Evolutionary conservation across 1,140 invertebrate genomes (phyloP), one percentile per base, ranked within the genome.

Genomic region (Centruroides vittatus): DNA sequence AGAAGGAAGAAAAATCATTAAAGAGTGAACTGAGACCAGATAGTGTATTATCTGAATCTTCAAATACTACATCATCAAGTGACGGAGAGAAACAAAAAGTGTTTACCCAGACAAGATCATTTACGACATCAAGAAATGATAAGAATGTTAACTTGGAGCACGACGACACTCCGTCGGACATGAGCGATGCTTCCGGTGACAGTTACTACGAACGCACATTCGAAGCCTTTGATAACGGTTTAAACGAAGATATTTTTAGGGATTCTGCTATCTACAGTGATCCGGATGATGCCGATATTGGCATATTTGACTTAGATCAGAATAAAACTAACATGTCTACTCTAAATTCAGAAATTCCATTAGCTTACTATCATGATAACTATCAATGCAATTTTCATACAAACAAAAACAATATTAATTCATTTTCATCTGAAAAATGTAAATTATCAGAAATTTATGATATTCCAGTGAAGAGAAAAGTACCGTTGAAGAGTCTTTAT

Each of bases 211-310:
- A 88, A 70, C 79, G 80, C 61, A 83, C 82, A 0, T 87, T 88
- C 70, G 85, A 86, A 69, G 83, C 81, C 7, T 85, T 87, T 35
- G 85, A 87, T 70, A 69, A 80, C 80, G 67, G 73, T 10, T 66
- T 72, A 67, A 74, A 75, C 6, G 81, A 83, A 59, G 84, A 86
- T 62, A 78, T 81, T 1, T 73, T 87, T 68, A 78, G 87, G 67
- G 87, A 89, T 71, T 88, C 86, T 68, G 87, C 87, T 66, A 86
- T 89, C 69, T 89, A 89, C 67, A 89, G 86, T 58, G 87, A 89
- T 66, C 78, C 76, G 23, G 83, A 84, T 47, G 79, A 84, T 53
- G 63, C 50, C 3, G 67, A 67, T 55, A 56, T 69, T 52, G 62
- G 59, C 50, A 65, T 41, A 6, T 41, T 41, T 3, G 41, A 41